Conservation (phyloP, 2,888 invertebrate species). For the Lottia scabra region DNA sequence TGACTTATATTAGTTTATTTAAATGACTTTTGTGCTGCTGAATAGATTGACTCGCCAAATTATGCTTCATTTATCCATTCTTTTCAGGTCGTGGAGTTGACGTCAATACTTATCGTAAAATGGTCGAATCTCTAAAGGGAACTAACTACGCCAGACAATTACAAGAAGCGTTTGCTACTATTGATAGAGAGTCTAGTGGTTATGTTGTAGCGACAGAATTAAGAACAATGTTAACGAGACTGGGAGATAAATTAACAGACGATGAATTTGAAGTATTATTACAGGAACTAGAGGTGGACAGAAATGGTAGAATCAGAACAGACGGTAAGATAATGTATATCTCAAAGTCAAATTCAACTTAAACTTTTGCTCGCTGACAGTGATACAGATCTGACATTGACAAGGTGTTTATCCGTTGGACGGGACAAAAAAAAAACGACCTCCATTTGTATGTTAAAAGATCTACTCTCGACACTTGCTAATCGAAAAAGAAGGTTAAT, state of each 20-base stretch:
- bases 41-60: no score
- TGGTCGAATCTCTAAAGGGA: constrained; percentile 99
- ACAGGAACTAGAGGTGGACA: constrained; percentile 84
- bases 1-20: no score
- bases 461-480: no score
- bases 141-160: constrained; percentile 98
- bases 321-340: constrained; percentile 76
- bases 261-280: constrained; percentile 33
- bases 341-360: background rate
- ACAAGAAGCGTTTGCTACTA: constrained; percentile 97
- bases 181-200: constrained; percentile 99
- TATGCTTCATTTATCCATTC: no score
- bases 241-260: constrained; percentile 34
- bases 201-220: constrained; percentile 98
- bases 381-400: no score
- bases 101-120: constrained; percentile 99
- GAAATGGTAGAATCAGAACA: constrained; percentile 98
- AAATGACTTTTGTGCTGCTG: no score
- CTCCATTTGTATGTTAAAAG: no score
- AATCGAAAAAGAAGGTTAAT: no score
- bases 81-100: constrained; percentile 96
- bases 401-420: no score
- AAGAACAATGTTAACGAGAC: constrained; percentile 65
- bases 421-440: no score
- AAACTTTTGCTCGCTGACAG: background rate